These are phyloP conservation scores for Naja naja DNA, from an alignment of 2,113 vertebrate genomes.

Conservation along the genomic window DNA sequence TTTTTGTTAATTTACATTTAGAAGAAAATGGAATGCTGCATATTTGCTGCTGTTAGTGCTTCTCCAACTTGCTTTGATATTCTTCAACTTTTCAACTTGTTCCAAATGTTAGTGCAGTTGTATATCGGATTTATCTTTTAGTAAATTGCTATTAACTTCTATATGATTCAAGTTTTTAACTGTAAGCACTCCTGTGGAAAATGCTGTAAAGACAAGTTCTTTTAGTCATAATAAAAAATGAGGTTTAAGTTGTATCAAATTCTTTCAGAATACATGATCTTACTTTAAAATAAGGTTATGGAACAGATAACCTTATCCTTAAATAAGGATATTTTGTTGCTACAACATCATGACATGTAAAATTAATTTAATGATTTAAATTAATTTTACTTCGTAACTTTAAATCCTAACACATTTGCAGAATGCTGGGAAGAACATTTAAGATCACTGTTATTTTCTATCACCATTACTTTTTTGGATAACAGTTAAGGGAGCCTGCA, in stretches of 20 bases:
- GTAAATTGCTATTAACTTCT: not conserved
- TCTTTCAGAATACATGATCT: not conserved
- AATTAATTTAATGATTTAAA: not conserved
- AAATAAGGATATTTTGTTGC: not conserved
- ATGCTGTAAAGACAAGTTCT: not conserved
- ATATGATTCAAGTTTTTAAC: not conserved
- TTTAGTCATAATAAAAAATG: not conserved
- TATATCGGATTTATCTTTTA: not conserved
- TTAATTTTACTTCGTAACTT: too few species aligned
- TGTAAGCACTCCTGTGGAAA: not conserved
- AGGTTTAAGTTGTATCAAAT: not conserved
- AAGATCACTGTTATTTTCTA: not conserved
- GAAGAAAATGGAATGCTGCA: not conserved
- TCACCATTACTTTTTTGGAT: not conserved
- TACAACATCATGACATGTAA: not conserved
- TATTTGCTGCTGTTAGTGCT: not conserved
- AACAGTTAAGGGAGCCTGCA: not conserved
- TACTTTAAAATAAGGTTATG: not conserved
- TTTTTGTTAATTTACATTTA: not conserved
- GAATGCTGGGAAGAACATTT: not conserved
- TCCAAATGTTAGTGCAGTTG: not conserved
- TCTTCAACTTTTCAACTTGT: not conserved
- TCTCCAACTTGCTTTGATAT: not conserved
- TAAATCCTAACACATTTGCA: not conserved
- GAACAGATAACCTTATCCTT: not conserved